A percentile compares a stretch with the other conserved stretches of the same genome.
Evolutionary conservation across 2,797 vertebrate genomes (phyloP).

Genomic region (Hipposideros larvatus): DNA sequence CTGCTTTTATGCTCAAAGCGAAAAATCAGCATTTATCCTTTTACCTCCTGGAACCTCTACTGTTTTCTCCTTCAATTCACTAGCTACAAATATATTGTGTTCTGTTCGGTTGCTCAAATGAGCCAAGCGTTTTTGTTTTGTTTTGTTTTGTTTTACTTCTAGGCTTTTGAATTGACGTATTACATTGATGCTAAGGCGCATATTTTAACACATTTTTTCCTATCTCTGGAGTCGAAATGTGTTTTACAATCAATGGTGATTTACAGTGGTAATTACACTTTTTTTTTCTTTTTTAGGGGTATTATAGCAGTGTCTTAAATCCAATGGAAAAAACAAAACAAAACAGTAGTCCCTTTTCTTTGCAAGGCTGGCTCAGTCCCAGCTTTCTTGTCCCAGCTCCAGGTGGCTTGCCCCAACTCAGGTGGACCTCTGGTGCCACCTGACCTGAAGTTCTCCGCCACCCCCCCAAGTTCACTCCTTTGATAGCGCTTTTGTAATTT

Average conservation of each 20-base stretch:
- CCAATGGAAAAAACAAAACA: neutral
- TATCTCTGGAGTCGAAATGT: neutral
- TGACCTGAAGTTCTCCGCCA: neutral
- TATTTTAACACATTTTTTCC: neutral
- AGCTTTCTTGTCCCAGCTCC: neutral
- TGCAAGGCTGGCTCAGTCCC: neutral
- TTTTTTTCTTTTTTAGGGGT: neutral
- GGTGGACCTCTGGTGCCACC: too few relatives aligned
- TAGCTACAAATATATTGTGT: neutral
- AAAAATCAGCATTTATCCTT: neutral
- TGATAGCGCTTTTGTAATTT: neutral
- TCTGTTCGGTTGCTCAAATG: neutral
- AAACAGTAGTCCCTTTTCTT: neutral
- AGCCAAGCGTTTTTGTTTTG: neutral
- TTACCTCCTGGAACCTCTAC: neutral
- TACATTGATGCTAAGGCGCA: neutral
- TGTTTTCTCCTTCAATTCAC: neutral
- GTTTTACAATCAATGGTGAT: neutral
- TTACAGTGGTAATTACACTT: neutral
- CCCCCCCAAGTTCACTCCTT: neutral
- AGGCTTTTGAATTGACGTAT: neutral
- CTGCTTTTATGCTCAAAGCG: neutral
- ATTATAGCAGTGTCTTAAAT: neutral
- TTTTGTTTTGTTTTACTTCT: neutral
- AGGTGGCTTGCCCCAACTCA: neutral